These are phyloP conservation scores for Euglossa dilemma DNA, from an alignment of 1,140 invertebrate genomes.

Conservation along the genomic window DNA sequence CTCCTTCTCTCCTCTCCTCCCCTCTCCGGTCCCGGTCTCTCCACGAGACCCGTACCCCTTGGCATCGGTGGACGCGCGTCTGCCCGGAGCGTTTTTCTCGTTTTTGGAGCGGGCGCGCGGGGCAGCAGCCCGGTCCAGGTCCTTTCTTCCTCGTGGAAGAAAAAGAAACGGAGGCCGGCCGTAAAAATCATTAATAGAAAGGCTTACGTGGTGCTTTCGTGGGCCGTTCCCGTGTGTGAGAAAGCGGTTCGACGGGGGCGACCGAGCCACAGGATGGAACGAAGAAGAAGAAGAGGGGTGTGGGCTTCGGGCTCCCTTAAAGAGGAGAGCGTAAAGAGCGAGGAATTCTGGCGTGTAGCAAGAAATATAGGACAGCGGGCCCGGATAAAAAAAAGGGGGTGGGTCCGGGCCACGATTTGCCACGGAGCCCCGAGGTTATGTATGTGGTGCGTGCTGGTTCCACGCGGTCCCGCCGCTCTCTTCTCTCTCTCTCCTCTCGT, in stretches of 20 bases:
- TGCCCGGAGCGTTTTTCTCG: conserved; percentile 1
- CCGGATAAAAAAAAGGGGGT: conserved; percentile 65
- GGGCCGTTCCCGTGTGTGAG: conserved; percentile 45
- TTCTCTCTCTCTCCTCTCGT: too few relatives aligned
- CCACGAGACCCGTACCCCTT: background rate
- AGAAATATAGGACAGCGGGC: conserved; percentile 72
- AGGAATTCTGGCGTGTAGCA: conserved; percentile 67
- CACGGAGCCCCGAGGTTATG: conserved; percentile 65
- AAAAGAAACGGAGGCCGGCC: conserved; percentile 57
- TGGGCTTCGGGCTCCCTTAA: conserved; percentile 51
- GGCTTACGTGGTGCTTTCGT: conserved; percentile 62
- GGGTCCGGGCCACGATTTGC: conserved; percentile 68
- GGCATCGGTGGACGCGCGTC: conserved; percentile 25
- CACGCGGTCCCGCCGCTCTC: conserved; percentile 23
- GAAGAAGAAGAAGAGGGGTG: conserved; percentile 19
- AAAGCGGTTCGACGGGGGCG: conserved; percentile 13
- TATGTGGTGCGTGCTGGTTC: conserved; percentile 45
- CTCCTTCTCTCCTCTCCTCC: background rate
- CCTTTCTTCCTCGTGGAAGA: conserved; percentile 57
- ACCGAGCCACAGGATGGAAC: background rate
- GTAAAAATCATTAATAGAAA: conserved; percentile 74
- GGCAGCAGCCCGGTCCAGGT: conserved; percentile 9
- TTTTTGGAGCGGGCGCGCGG: conserved; percentile 19
- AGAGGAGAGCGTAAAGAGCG: conserved; percentile 65
- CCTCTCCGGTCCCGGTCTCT: background rate